Evolutionary conservation across 1,140 invertebrate species (phyloP).

Genomic region (Mactra quadrangularis): DNA sequence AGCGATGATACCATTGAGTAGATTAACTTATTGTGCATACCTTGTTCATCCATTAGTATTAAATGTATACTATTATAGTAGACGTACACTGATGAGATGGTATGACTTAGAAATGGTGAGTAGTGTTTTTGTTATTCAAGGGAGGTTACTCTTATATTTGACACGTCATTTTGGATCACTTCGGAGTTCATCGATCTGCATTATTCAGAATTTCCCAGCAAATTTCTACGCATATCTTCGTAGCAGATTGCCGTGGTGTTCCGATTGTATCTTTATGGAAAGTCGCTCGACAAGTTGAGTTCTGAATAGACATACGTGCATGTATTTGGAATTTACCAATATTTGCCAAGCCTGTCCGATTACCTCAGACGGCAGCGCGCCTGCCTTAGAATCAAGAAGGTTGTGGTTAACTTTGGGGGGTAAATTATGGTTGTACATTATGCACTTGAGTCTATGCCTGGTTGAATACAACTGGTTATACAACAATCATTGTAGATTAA

Average conservation of each 20-base stretch:
- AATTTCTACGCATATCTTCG: too few relatives aligned
- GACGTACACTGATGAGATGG: slow-evolving; percentile 61
- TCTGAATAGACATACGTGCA: too few relatives aligned
- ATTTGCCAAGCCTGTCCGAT: too few relatives aligned
- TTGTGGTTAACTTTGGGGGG: too few relatives aligned
- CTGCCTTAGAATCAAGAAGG: too few relatives aligned
- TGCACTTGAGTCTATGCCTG: too few relatives aligned
- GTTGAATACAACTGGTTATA: too few relatives aligned
- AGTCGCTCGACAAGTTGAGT: background rate
- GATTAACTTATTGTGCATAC: slow-evolving; percentile 95
- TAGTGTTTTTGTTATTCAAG: slow-evolving; percentile 1
- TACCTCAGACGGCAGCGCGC: too few relatives aligned
- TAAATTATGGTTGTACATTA: too few relatives aligned
- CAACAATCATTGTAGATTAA: too few relatives aligned
- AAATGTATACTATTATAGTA: slow-evolving; percentile 58
- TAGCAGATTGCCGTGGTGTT: too few relatives aligned
- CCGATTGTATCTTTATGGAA: background rate
- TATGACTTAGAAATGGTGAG: slow-evolving; percentile 68
- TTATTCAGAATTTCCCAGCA: background rate
- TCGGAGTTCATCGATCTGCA: background rate
- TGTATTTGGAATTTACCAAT: too few relatives aligned
- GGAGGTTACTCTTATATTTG: background rate
- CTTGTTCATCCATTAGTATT: slow-evolving; percentile 89
- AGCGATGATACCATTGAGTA: slow-evolving; percentile 92
- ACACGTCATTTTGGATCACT: background rate